Conservation (phyloP, 2,797 vertebrate genomes). For the Alauda arvensis region DNA sequence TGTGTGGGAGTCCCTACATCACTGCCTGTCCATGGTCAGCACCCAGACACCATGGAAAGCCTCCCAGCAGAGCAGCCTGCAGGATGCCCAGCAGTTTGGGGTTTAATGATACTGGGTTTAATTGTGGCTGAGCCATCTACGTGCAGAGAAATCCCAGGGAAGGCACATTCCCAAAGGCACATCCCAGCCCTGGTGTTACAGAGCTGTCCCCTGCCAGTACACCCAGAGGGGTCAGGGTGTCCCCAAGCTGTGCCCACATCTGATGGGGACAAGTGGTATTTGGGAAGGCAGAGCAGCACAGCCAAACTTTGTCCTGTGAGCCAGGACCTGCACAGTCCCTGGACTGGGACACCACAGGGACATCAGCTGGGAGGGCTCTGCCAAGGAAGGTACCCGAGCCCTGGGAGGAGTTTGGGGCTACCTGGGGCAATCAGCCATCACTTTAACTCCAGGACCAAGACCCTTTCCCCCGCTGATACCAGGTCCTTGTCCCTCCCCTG, state of each 20-base stretch:
- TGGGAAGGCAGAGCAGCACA: neutral
- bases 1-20: fast-evolving
- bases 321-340: neutral
- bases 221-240: neutral
- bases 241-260: fast-evolving
- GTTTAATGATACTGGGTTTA: neutral
- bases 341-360: neutral
- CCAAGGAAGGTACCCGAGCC: neutral
- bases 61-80: neutral
- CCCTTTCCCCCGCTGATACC: neutral
- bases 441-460: neutral
- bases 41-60: neutral
- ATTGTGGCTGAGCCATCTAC: fast-evolving
- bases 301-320: neutral
- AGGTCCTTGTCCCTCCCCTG: neutral
- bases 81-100: neutral
- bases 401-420: neutral
- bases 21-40: neutral
- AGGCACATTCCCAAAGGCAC: neutral
- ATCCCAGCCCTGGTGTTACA: fast-evolving
- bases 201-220: neutral
- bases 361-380: neutral
- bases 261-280: fast-evolving
- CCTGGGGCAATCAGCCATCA: fast-evolving
- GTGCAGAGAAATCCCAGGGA: neutral